These are phyloP conservation scores for sheep (Ovis aries) DNA, from an alignment of 2,113 vertebrate species.

Conservation along the genomic window ARS-UI_Ramb_v3.0 NC_056065.1:10505001-10505500, in stretches of 20 bases:
- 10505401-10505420: neutral
- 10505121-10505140: neutral
- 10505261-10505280: neutral
- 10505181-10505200: neutral
- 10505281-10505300: neutral
- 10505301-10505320: neutral
- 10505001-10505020: neutral
- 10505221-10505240: neutral
- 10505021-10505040: neutral
- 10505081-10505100: neutral
- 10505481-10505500: neutral
- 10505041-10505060: neutral
- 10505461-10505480: neutral
- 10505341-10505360: neutral
- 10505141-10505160: neutral
- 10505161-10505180: neutral
- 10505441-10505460: neutral
- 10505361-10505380: neutral
- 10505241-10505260: neutral
- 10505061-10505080: neutral
- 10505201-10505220: neutral
- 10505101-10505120: neutral
- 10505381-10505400: neutral
- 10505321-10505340: neutral
- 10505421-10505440: neutral